Evolutionary conservation across 2,113 vertebrate species (phyloP).

Genomic region (Erpornis zantholeuca): DNA sequence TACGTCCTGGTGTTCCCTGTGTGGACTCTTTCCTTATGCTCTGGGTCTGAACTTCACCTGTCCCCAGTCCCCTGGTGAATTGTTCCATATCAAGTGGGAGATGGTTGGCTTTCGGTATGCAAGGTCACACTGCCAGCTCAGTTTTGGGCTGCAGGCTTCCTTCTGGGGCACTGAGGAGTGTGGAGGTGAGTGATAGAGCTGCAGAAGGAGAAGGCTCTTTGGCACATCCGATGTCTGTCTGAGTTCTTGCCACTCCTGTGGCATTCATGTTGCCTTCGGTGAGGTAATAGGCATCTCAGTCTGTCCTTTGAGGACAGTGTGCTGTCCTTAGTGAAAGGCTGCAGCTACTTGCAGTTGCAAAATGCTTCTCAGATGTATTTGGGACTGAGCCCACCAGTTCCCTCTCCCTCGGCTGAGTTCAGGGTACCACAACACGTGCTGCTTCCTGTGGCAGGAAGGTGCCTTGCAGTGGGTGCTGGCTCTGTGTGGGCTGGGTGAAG

Average conservation of each 20-base stretch:
- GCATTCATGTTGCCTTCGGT: background rate
- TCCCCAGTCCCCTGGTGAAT: rapidly evolving
- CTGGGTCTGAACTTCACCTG: background rate
- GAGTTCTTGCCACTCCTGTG: background rate
- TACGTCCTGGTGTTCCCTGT: background rate
- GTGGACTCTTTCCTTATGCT: background rate
- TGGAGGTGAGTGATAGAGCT: rapidly evolving
- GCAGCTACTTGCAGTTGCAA: background rate
- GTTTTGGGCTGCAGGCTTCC: background rate
- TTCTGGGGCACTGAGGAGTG: background rate
- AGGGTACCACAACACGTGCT: background rate
- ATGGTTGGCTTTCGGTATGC: background rate
- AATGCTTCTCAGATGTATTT: background rate
- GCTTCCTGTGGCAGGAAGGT: background rate
- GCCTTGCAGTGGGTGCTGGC: background rate
- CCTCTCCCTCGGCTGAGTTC: background rate
- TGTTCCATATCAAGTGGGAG: rapidly evolving
- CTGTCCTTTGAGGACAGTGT: background rate
- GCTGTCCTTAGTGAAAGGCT: background rate
- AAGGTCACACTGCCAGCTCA: background rate
- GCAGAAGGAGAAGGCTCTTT: background rate
- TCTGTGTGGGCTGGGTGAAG: background rate
- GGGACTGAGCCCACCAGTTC: background rate
- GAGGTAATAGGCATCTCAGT: background rate
- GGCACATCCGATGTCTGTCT: rapidly evolving